Evolutionary conservation across 2,797 vertebrate genomes (phyloP).

Genomic region (Pelobates cultripes): DNA sequence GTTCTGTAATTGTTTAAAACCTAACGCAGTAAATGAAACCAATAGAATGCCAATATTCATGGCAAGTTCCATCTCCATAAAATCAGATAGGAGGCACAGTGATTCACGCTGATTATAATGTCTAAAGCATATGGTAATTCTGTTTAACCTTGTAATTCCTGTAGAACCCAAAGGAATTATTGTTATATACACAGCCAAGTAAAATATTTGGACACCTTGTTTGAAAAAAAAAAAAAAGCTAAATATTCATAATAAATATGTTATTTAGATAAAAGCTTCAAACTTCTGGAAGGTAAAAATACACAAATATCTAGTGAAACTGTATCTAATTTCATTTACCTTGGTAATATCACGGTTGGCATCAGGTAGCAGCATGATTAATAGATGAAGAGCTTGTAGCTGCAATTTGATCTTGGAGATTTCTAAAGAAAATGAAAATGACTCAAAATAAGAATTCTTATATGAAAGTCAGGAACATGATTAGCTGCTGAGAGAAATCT

Average conservation of each 20-base stretch:
- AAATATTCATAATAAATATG: constrained; percentile 24
- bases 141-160: background rate
- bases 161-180: background rate
- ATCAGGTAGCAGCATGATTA: constrained; percentile 89
- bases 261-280: constrained; percentile 5
- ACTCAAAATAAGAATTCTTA: constrained; percentile 51
- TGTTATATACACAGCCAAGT: constrained; percentile 14
- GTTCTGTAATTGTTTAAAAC: too few species aligned
- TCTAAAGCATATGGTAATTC: background rate
- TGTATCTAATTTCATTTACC: constrained; percentile 68
- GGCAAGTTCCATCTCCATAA: too few species aligned
- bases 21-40: too few species aligned
- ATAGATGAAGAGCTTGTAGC: constrained; percentile 91
- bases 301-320: constrained; percentile 29
- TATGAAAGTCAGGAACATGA: constrained; percentile 52
- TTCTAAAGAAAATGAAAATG: constrained; percentile 74
- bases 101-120: background rate
- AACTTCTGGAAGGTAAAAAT: constrained; percentile 12
- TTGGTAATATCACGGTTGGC: constrained; percentile 87
- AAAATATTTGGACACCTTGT: constrained; percentile 23
- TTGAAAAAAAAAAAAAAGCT: background rate
- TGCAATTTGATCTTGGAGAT: constrained; percentile 85
- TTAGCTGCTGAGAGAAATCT: constrained; percentile 51
- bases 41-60: too few species aligned
- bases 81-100: background rate